Evolutionary conservation across 2,113 vertebrate genomes (phyloP), one percentile per base, ranked within the genome.

Genomic region (Poecile atricapillus): DNA sequence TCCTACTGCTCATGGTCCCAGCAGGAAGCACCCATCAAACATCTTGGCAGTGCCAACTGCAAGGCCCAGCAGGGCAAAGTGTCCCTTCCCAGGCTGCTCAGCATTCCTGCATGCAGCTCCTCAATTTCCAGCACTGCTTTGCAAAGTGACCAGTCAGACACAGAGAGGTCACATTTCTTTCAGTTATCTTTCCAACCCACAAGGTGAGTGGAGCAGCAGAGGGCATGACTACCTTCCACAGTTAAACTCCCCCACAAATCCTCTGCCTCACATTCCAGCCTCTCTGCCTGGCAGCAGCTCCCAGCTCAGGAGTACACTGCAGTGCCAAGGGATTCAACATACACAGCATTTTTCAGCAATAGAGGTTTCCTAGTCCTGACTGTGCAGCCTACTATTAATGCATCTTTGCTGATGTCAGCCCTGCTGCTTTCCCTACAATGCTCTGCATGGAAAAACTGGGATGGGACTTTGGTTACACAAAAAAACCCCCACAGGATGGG

Each of bases 401-500:
- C 37, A 31, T 35, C 68, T 85, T 27, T 28, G 63, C 65, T 75
- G 49, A 63, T 44, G 55, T 33, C 81, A 49, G 24, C 68, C 33
- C 3, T 37, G 62, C 43, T 65, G 80, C 52, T 13, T 21, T 71
- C 87, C 39, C 79, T 71, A 28, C 83, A 69, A 7, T 1, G 7
- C 78, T 82, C 28, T 6, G 13, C 65, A 12, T 20, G 59, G 43
- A 41, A 64, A 43, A 81, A 22, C 3, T 9, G 41, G 71, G 55
- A 41, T 6, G 11, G 21, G 15, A n/a, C 58, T 44, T 35, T 0
- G 9, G 52, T 73, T 18, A 7, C 63, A 41, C 39, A 28, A 25
- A 22, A 24, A 46, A 43, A 47, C 58, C 23, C 15, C 8, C 28
- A 3, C 0, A 1, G 46, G 49, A 39, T 0, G 3, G 39, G 44